Conservation (phyloP, 2,797 vertebrate genomes). For the Chelonia mydas region DNA sequence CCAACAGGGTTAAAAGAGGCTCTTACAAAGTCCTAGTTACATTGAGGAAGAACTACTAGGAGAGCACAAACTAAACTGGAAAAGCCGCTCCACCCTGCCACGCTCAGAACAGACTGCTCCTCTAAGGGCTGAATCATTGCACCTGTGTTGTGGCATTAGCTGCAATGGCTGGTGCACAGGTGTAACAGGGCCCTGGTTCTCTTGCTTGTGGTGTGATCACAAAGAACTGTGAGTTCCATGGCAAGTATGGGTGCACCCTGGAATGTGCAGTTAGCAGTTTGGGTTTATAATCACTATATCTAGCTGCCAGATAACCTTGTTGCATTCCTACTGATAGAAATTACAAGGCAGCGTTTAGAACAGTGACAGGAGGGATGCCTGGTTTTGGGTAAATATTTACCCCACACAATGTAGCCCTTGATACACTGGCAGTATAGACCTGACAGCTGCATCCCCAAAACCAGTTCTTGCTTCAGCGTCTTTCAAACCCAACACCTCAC, state of each 20-base stretch:
- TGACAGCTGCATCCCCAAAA: neutral
- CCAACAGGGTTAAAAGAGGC: too few relatives aligned
- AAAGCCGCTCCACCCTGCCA: neutral
- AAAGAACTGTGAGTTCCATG: neutral
- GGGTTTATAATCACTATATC: neutral
- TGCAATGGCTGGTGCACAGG: neutral
- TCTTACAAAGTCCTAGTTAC: neutral
- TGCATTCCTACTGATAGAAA: neutral
- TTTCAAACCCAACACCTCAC: neutral
- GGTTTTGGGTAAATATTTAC: neutral
- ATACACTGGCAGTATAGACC: neutral
- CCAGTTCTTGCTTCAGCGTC: neutral
- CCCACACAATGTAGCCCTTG: too few relatives aligned
- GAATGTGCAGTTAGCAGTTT: neutral
- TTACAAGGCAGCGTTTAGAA: neutral
- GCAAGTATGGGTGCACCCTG: neutral
- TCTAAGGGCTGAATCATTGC: neutral
- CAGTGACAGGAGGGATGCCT: fast-evolving
- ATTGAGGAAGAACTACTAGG: fast-evolving
- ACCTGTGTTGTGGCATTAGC: neutral
- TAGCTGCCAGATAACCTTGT: neutral
- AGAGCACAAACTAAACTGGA: neutral
- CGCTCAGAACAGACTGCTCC: neutral
- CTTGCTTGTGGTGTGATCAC: neutral
- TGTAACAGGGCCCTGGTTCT: neutral